phyloP scores from a whole-genome alignment of 2,888 invertebrate genomes.

The Drosophila maculinotata region DNA sequence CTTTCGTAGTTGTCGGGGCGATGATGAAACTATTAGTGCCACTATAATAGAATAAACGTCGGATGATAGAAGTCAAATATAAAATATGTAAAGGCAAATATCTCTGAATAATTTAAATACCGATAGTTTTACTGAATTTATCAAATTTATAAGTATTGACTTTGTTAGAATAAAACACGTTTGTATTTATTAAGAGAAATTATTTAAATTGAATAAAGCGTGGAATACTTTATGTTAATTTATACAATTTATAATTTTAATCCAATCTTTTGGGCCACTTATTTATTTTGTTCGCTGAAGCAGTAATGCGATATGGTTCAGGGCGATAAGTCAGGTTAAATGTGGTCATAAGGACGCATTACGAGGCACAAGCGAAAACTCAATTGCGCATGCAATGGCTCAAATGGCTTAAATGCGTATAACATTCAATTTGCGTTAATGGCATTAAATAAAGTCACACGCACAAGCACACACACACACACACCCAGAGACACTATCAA shows the following conservation, averaged over 20 bases:
- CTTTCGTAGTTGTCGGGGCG: constrained; percentile 15
- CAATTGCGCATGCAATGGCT: constrained; percentile 79
- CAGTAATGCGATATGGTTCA: constrained; percentile 33
- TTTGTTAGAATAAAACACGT: no score
- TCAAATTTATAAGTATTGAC: constrained; percentile 14
- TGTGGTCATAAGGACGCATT: constrained; percentile 23
- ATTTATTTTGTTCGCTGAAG: constrained; percentile 20
- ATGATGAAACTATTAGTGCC: constrained; percentile 26
- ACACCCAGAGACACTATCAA: constrained; percentile 11
- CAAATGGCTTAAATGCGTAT: constrained; percentile 68
- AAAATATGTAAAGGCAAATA: neutral
- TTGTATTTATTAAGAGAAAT: no score
- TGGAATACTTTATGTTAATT: neutral
- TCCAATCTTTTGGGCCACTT: constrained; percentile 13
- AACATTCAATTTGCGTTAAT: constrained; percentile 80
- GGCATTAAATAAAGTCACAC: constrained; percentile 75
- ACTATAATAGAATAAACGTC: neutral
- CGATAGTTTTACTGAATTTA: neutral
- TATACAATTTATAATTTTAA: constrained; percentile 14
- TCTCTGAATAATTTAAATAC: neutral
- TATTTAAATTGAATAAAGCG: no score
- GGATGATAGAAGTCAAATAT: neutral
- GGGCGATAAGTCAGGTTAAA: constrained; percentile 39
- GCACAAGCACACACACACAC: constrained; percentile 22
- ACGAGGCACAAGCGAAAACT: constrained; percentile 48